Conservation (phyloP, 2,888 invertebrate species). For the Orthosia incerta region DNA sequence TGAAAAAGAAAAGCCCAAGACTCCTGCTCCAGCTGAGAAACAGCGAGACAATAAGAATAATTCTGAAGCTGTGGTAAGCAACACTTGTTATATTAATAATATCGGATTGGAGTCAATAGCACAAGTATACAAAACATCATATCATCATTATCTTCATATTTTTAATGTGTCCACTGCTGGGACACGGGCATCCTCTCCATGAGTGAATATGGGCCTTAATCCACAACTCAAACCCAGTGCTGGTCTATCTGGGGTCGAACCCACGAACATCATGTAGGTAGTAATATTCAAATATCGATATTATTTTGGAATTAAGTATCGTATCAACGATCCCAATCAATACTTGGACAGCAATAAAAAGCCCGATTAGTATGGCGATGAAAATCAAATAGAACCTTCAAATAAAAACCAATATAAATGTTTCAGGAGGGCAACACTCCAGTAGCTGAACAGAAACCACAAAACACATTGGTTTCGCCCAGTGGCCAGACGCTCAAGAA, state of each 20-base stretch:
- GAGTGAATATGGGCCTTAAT: too few relatives aligned
- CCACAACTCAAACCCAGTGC: too few relatives aligned
- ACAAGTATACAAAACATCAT: not conserved
- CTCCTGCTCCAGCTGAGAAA: conserved; percentile 40
- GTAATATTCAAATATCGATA: not conserved
- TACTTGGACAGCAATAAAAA: not conserved
- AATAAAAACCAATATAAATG: not conserved
- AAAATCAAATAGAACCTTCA: not conserved
- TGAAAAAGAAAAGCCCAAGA: conserved; percentile 57
- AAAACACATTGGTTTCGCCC: conserved; percentile 78
- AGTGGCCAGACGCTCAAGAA: conserved; percentile 86
- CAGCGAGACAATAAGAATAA: conserved; percentile 30
- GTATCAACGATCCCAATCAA: not conserved
- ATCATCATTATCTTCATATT: too few relatives aligned
- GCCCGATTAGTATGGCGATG: not conserved
- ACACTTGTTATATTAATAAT: not conserved
- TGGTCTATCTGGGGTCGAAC: too few relatives aligned
- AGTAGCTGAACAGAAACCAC: conserved; percentile 47
- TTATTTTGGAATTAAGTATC: not conserved
- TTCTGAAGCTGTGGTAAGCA: conserved; percentile 31
- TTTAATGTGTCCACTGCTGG: too few relatives aligned
- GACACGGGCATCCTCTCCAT: too few relatives aligned
- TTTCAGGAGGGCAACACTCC: conserved; percentile 57
- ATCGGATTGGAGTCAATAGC: not conserved
- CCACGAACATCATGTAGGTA: not conserved